Evolutionary conservation across 2,113 vertebrate species (phyloP).

Genomic region (Microtus oregoni): DNA sequence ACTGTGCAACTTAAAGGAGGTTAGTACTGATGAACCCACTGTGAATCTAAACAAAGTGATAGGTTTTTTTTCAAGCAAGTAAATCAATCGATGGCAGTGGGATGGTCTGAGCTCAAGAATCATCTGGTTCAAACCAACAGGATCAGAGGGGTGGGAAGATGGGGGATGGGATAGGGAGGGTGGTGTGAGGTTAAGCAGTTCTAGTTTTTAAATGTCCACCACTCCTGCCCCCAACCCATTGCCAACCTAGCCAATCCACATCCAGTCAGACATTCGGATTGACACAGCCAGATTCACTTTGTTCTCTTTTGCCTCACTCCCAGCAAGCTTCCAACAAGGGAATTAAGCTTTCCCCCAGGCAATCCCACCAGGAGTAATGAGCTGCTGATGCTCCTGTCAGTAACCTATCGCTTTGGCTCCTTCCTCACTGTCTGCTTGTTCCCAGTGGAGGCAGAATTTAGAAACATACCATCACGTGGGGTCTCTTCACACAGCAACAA

Average conservation of each 20-base stretch:
- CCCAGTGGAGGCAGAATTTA: constrained; percentile 82
- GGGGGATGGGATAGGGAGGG: neutral
- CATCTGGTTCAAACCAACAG: constrained; percentile 63
- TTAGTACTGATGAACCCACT: constrained; percentile 52
- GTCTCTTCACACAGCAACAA: constrained; percentile 76
- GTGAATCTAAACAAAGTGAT: constrained; percentile 27
- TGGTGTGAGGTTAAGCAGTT: constrained; percentile 18
- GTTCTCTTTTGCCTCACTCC: neutral
- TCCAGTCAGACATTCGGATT: neutral
- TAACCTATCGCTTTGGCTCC: constrained; percentile 5
- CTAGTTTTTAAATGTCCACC: neutral
- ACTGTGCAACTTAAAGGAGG: constrained; percentile 43
- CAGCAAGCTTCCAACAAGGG: accelerated
- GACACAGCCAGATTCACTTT: neutral
- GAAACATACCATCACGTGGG: constrained; percentile 87
- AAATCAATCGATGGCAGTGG: neutral
- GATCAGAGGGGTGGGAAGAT: neutral
- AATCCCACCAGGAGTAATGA: neutral
- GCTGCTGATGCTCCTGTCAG: neutral
- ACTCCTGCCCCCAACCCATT: neutral
- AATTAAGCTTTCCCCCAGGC: neutral
- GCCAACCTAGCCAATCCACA: neutral
- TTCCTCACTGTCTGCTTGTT: constrained; percentile 58
- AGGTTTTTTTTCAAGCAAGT: constrained; percentile 49
- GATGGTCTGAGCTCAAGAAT: constrained; percentile 27